Base-by-base conservation (phyloP, 1,140 invertebrate genomes). In the Globodera rostochiensis region DNA sequence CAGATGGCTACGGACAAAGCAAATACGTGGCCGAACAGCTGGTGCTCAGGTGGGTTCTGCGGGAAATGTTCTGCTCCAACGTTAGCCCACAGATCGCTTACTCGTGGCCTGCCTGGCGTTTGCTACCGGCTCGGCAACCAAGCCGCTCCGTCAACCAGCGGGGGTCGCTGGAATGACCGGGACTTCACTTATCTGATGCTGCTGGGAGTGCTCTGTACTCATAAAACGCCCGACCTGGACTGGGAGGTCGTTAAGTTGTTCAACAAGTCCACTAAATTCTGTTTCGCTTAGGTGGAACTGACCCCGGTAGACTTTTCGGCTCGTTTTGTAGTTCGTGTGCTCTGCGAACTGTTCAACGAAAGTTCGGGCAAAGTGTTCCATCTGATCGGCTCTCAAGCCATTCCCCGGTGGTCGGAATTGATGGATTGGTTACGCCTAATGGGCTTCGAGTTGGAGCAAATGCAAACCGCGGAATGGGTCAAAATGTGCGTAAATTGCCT, bases 21-120 rank as follows among this genome's bases (percentile, higher is more conserved):
- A 92, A 92, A 85, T 92, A 91, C 91, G 90, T 92, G 13, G 90
- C 92, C 25, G 92, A 92, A 84, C 91, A 91, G 77, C 84, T 92
- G 21, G 88, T 92, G 25, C 66, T 74, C 85, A 47, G 84, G 81
- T 74, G 25, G 46, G 4, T 78, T 73, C 47, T 4, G 49, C 15
- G 8, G 71, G 53, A 25, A 8, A 80, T 49, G n/a, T 45, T 8
- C 13, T 79, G 13, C 6, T 45, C 36, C 1, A 36, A 36, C 21
- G 47, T 82, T 47, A 0, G 6, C 13, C 36, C 71, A 5, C 45
- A 84, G 82, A 47, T 91, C 91, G 4, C 85, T 85, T 73, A 81
- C 88, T 64, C 87, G 89, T 66, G 92, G 92, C 50, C 87, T 92
- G 36, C 92, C 92, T 50, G 89, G 88, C 21, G 89, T 89, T 64